These are phyloP conservation scores for Myotis davidii DNA, from an alignment of 2,113 vertebrate species.

Conservation along the genomic window DNA sequence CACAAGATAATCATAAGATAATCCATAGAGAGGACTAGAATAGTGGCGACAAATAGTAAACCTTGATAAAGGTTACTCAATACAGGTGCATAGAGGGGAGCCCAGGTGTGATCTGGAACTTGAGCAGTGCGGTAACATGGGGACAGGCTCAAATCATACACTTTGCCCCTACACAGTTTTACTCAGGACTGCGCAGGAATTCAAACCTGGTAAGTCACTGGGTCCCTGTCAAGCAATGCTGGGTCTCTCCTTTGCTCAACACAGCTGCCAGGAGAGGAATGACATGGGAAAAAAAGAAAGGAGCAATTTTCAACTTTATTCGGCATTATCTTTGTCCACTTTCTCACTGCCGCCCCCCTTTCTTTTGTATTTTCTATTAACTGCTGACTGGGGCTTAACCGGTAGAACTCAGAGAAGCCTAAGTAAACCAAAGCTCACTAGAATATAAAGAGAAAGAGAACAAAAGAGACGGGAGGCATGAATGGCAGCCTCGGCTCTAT, in stretches of 20 bases:
- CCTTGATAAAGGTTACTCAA: neutral
- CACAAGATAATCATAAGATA: neutral
- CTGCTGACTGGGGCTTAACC: constrained; percentile 51
- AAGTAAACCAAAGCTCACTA: constrained; percentile 53
- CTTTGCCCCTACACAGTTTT: neutral
- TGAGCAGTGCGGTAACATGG: neutral
- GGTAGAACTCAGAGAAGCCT: constrained; percentile 51
- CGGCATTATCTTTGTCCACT: constrained; percentile 15
- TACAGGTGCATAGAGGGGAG: neutral
- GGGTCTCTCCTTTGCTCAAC: constrained; percentile 3
- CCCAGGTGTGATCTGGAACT: neutral
- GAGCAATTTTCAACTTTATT: constrained; percentile 46
- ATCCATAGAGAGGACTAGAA: neutral
- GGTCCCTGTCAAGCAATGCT: neutral
- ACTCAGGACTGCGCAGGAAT: neutral
- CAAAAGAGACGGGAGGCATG: neutral
- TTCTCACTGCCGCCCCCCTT: neutral
- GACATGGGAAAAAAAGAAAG: neutral
- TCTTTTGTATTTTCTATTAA: constrained; percentile 65
- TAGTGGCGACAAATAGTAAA: neutral
- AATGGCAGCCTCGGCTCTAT: neutral
- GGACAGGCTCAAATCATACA: neutral
- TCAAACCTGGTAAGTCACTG: neutral
- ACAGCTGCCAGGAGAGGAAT: neutral
- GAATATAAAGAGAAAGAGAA: constrained; percentile 27